Evolutionary conservation across 2,888 invertebrate species (phyloP).

Genomic region (Pristionchus exspectatus): DNA sequence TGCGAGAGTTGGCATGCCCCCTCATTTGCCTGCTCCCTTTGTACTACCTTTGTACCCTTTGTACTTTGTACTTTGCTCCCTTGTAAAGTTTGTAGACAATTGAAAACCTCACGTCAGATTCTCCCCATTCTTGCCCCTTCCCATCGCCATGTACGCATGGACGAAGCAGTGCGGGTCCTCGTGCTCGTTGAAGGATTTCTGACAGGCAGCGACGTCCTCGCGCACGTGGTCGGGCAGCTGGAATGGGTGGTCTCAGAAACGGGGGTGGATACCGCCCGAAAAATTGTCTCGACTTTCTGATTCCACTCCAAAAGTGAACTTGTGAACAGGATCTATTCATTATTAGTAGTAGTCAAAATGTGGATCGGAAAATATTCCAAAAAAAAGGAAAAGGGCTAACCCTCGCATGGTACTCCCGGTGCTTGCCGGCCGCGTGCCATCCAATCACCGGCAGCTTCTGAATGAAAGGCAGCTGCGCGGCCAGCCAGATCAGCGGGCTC

Average conservation of each 20-base stretch:
- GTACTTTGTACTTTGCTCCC: too few species aligned
- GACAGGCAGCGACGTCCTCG: neutral
- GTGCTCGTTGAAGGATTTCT: neutral
- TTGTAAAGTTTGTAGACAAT: too few species aligned
- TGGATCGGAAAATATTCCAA: neutral
- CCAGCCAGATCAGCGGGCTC: neutral
- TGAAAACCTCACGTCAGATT: conserved; percentile 15
- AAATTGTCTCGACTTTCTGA: too few species aligned
- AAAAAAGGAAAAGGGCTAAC: neutral
- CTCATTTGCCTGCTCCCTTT: too few species aligned
- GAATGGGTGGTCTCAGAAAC: neutral
- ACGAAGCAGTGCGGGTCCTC: conserved; percentile 50
- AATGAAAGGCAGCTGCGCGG: conserved; percentile 8
- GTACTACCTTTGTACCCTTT: too few species aligned
- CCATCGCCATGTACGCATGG: conserved; percentile 33
- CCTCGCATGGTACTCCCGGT: neutral
- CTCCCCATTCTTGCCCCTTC: neutral
- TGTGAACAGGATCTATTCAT: neutral
- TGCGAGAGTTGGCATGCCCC: too few species aligned
- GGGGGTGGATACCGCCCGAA: too few species aligned
- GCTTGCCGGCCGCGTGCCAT: conserved; percentile 19
- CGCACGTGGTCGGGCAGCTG: conserved; percentile 22
- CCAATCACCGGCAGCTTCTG: conserved; percentile 27
- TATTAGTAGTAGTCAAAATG: neutral
- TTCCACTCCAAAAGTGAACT: neutral